phyloP scores from a whole-genome alignment of 2,888 invertebrate species.

The Catonia carolina region DNA sequence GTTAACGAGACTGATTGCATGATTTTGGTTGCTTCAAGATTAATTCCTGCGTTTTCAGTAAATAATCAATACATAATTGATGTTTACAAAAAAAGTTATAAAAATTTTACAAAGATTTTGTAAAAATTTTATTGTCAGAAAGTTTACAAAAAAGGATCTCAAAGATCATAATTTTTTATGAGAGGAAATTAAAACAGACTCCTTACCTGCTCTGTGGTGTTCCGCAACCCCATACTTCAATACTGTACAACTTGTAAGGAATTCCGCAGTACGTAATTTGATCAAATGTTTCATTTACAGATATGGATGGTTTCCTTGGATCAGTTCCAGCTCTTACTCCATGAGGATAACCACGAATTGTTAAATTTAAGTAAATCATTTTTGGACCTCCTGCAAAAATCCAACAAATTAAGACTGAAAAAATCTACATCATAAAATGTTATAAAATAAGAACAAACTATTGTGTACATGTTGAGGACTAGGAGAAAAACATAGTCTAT shows the following conservation, averaged over 20 bases:
- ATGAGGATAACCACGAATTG: constrained; percentile 75
- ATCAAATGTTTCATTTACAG: constrained; percentile 68
- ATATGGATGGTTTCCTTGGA: constrained; percentile 66
- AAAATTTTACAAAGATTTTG: too few relatives aligned
- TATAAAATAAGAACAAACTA: too few relatives aligned
- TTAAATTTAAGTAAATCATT: constrained; percentile 75
- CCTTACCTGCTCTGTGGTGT: constrained; percentile 56
- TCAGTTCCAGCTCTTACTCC: constrained; percentile 77
- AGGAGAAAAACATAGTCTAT: background rate
- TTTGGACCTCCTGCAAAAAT: constrained; percentile 51
- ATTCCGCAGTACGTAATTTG: constrained; percentile 42
- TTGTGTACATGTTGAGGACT: background rate
- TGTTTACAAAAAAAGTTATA: too few relatives aligned
- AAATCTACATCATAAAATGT: background rate
- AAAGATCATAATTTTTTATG: too few relatives aligned
- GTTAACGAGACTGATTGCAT: too few relatives aligned
- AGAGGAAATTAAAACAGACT: too few relatives aligned
- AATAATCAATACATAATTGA: too few relatives aligned
- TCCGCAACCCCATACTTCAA: constrained; percentile 82
- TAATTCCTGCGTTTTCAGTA: too few relatives aligned
- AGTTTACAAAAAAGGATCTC: too few relatives aligned
- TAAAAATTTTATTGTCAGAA: too few relatives aligned
- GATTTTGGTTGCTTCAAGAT: too few relatives aligned
- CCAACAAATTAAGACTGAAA: background rate
- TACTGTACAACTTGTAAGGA: constrained; percentile 45